phyloP scores from a whole-genome alignment of 2,797 vertebrate species.

The Microctenopoma stevenorrisi region DNA sequence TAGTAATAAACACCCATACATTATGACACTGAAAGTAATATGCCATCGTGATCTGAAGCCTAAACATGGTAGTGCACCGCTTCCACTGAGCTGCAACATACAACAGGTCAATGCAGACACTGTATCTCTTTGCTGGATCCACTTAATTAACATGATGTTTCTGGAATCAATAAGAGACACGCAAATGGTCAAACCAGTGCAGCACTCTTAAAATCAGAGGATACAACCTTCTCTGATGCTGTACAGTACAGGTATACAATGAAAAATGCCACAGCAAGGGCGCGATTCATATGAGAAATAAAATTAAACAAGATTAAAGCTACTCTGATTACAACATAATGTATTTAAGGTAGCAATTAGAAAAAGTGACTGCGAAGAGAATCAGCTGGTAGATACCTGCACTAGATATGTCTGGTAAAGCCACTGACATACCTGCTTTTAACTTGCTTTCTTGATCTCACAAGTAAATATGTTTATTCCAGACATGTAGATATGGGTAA shows the following conservation, averaged over 20 bases:
- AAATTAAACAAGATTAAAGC: too few relatives aligned
- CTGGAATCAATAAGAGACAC: slow-evolving; percentile 35
- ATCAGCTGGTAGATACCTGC: slow-evolving; percentile 6
- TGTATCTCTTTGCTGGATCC: slow-evolving; percentile 23
- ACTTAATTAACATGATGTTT: slow-evolving; percentile 45
- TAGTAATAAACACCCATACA: neutral
- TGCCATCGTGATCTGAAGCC: too few relatives aligned
- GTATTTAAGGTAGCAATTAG: neutral
- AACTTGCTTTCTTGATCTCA: too few relatives aligned
- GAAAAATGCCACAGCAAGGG: neutral
- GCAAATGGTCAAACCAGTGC: slow-evolving; percentile 33
- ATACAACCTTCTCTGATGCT: slow-evolving; percentile 7
- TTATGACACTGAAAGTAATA: neutral
- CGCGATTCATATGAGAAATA: too few relatives aligned
- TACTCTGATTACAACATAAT: neutral
- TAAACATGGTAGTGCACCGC: neutral
- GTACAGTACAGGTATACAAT: neutral
- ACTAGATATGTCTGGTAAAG: neutral
- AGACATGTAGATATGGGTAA: neutral
- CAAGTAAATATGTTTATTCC: neutral
- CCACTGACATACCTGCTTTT: neutral
- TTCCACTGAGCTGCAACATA: slow-evolving; percentile 11
- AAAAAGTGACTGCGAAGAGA: neutral
- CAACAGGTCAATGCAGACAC: slow-evolving; percentile 18
- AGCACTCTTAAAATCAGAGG: slow-evolving; percentile 34